These are phyloP conservation scores for Apotomis capreana DNA, from an alignment of 2,888 invertebrate genomes.

Conservation along the genomic window DNA sequence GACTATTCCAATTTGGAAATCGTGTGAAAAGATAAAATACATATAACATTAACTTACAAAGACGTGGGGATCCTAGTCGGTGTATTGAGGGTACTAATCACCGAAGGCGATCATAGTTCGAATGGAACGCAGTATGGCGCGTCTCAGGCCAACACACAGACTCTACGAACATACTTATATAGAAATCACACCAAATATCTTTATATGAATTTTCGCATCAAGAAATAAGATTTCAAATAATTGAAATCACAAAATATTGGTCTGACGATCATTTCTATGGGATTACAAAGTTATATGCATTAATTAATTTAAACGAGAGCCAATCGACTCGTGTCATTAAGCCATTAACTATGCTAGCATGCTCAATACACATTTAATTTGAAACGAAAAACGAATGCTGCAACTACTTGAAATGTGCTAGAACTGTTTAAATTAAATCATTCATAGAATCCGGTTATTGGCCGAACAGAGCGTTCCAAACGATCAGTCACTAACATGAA, in stretches of 20 bases:
- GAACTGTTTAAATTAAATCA: neutral
- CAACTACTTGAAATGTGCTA: no score
- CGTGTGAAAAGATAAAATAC: constrained; percentile 19
- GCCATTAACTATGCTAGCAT: no score
- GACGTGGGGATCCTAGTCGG: constrained; percentile 28
- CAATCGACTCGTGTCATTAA: no score
- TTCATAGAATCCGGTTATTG: constrained; percentile 11
- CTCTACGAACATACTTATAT: neutral
- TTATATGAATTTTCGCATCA: neutral
- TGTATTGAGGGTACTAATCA: constrained; percentile 5
- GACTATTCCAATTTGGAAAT: constrained; percentile 29
- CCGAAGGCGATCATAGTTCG: constrained; percentile 9
- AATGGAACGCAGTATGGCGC: constrained; percentile 37
- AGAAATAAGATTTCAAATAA: no score
- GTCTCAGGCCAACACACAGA: constrained; percentile 21
- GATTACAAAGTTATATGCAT: no score
- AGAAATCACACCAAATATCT: neutral
- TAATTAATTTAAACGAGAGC: no score
- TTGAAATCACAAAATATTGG: no score
- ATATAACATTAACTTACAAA: constrained; percentile 18
- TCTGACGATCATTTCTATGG: no score
- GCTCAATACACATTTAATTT: no score
- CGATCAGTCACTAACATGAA: neutral
- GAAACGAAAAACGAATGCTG: no score
- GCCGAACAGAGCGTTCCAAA: constrained; percentile 27